Evolutionary conservation across 2,797 vertebrate genomes (phyloP), one percentile per base, ranked within the genome.

Genomic region (Tolypeutes matacus): DNA sequence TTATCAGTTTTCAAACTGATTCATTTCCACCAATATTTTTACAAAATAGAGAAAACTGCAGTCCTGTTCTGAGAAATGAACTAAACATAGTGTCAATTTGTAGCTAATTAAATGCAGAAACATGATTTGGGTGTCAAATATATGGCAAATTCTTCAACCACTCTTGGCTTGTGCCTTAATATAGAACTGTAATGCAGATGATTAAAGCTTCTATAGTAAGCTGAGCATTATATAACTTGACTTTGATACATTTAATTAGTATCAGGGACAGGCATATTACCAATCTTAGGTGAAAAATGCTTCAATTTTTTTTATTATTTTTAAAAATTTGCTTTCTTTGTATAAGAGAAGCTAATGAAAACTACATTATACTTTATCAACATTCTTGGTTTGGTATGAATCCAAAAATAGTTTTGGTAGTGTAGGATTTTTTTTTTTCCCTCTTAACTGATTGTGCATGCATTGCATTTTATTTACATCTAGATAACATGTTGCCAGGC

Each of bases 1-100:
- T 91, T 95, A 89, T 84, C 27, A 76, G 51, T 69, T 89, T 89
- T 88, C 69, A 80, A 82, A 94, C 83, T 91, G 65, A 95, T 69
- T 91, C 60, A 92, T 91, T 96, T 94, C 78, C 21, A 95, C 76
- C 60, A 93, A 85, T 86, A 93, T 88, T 95, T 92, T 93, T 77
- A 93, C 7, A 80, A 96, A 62, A 84, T 31, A 77, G 58, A 90
- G 39, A 91, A 92, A 92, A 95, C 91, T 88, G 80, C n/a, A 95
- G 70, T 86, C 76, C 39, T 81, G 27, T 14, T 86, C 83, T 91
- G 83, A 95, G 86, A 93, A 78, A 85, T 73, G 51, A 89, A 62
- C 94, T 95, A 95, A 92, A 88, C 76, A 95, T 83, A 96, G 73
- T 70, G 20, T 58, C 49, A 81, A 14, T 82, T 76, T 89, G 56